Base-by-base conservation (phyloP, 2,888 invertebrate genomes). In the Acanthopleura granulata region DNA sequence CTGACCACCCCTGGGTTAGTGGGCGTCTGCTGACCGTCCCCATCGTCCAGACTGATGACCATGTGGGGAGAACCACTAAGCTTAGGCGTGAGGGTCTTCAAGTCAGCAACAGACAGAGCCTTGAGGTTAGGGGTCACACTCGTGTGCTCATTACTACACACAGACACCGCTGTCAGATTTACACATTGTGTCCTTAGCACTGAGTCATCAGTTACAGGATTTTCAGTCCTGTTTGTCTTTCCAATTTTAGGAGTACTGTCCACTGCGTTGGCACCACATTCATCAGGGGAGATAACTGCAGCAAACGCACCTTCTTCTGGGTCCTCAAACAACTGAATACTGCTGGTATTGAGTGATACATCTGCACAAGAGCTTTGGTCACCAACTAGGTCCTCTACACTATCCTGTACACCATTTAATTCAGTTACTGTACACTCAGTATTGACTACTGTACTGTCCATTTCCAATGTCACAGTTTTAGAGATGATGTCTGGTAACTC, bases 11-110 rank as follows among this genome's bases (percentile, higher is more conserved):
- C 95, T 49, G 88, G 84, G 16, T 83, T 76, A 71, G 75, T 75
- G 1, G 82, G 81, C 0, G 72, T 74, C 22, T 29, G n/a, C 29
- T 30, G n/a, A n/a, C 73, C 61, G 78, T 91, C 86, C 0, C 92
- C 92, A 3, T 91, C 91, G 77, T 93, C 93, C 57, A 95, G 89
- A 87, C 94, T 93, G 73, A 95, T 94, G 6, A 94, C 85, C 79
- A 92, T 91, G 79, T 92, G 91, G 0, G 92, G 90, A 70, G 90
- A 90, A 0, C 93, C 93, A 79, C 92, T 93, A 1, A 94, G 85
- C 25, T 89, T 91, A 0, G 94, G 94, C 78, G 88, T 85, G 40
- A 89, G 75, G 71, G 75, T 74, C 27, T 75, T 74, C 18, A 84
- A 70, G 57, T 77, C 78, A 15, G 82, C 75, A 27, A 77, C 77